Conservation (phyloP, 2,797 vertebrate species). For the Darevskia mixta region DNA sequence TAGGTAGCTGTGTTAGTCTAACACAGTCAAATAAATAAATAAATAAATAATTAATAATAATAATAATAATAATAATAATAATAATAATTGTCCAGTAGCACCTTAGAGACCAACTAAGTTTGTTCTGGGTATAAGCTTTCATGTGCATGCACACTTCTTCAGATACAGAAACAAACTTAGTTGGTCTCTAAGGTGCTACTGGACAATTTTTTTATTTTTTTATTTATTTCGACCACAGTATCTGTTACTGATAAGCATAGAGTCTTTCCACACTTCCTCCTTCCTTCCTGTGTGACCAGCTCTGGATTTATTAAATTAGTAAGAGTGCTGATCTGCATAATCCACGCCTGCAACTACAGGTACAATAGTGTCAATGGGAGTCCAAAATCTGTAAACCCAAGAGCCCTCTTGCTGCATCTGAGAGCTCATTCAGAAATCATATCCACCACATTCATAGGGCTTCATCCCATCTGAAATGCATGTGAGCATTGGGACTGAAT, state of each 20-base stretch:
- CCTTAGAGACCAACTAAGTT: too few relatives aligned
- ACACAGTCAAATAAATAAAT: too few relatives aligned
- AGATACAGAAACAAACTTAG: too few relatives aligned
- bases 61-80: too few relatives aligned
- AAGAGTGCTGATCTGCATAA: neutral
- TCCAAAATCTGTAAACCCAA: neutral
- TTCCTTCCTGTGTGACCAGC: neutral
- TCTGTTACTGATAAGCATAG: constrained; percentile 10
- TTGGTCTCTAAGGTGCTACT: too few relatives aligned
- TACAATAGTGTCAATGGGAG: neutral
- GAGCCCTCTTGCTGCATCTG: neutral
- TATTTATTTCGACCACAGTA: neutral
- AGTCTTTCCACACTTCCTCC: neutral
- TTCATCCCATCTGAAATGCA: neutral
- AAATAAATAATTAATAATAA: too few relatives aligned
- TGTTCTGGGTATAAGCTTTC: too few relatives aligned
- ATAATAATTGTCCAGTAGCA: too few relatives aligned
- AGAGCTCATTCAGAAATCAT: neutral
- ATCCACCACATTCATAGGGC: too few relatives aligned
- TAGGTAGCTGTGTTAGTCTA: too few relatives aligned
- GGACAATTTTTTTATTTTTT: too few relatives aligned
- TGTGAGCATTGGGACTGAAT: neutral
- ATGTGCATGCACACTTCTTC: too few relatives aligned
- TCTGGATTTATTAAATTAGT: neutral
- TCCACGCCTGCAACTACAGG: neutral